Evolutionary conservation across 1,140 invertebrate species (phyloP).

Genomic region (Nymphalis io): DNA sequence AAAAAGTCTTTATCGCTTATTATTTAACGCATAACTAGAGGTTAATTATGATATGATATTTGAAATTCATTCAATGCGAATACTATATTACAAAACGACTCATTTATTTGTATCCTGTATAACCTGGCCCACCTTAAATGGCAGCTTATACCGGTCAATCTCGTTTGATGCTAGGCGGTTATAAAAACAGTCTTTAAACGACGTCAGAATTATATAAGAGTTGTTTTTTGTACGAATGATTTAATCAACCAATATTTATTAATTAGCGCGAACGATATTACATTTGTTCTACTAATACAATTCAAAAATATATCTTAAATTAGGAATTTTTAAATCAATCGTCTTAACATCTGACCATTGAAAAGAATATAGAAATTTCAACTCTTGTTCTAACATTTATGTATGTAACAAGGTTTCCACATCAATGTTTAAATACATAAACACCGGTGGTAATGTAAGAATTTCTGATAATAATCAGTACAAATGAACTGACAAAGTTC

Average conservation of each 20-base stretch:
- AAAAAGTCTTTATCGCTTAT: too few relatives aligned
- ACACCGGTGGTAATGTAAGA: slow-evolving; percentile 21
- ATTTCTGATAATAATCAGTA: slow-evolving; percentile 15
- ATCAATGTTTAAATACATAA: background rate
- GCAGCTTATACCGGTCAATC: slow-evolving; percentile 15
- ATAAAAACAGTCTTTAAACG: background rate
- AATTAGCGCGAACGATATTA: too few relatives aligned
- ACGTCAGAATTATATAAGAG: background rate
- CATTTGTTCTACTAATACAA: too few relatives aligned
- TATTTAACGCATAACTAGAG: background rate
- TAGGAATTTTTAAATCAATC: too few relatives aligned
- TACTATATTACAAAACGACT: slow-evolving; percentile 23
- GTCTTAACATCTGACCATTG: too few relatives aligned
- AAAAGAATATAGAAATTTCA: too few relatives aligned
- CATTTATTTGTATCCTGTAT: slow-evolving; percentile 33
- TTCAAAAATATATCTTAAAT: too few relatives aligned
- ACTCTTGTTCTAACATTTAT: background rate
- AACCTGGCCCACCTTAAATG: slow-evolving; percentile 40
- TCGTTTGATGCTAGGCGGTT: background rate
- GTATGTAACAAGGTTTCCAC: background rate
- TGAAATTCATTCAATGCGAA: slow-evolving; percentile 5
- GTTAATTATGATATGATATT: slow-evolving; percentile 10
- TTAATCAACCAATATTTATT: too few relatives aligned
- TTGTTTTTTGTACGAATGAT: background rate
- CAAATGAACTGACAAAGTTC: slow-evolving; percentile 20